Evolutionary conservation across 2,113 vertebrate genomes (phyloP).

Genomic region (Noctilio leporinus): DNA sequence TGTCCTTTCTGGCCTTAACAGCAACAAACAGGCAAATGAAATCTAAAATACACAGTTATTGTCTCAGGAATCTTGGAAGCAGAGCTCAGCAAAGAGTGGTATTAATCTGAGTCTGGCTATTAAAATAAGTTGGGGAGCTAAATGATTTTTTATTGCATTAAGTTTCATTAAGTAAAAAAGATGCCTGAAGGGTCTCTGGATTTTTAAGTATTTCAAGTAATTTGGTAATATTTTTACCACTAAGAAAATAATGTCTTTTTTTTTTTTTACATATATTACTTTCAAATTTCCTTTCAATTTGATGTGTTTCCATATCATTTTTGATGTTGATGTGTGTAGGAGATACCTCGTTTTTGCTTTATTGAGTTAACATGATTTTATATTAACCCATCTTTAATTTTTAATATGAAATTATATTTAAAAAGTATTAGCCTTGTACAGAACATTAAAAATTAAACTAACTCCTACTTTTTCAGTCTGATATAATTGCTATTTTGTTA

Average conservation of each 20-base stretch:
- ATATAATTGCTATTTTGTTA: not conserved
- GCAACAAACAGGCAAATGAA: not conserved
- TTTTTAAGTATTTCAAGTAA: not conserved
- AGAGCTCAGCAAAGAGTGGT: not conserved
- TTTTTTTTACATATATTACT: not conserved
- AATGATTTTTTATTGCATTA: not conserved
- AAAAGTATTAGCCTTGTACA: not conserved
- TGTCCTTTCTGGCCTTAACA: not conserved
- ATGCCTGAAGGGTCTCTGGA: not conserved
- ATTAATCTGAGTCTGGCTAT: not conserved
- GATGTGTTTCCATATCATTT: not conserved
- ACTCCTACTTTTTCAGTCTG: not conserved
- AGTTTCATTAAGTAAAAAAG: not conserved
- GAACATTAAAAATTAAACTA: not conserved
- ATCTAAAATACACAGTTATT: not conserved
- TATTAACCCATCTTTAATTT: not conserved
- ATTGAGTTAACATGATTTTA: not conserved
- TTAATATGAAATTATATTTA: not conserved
- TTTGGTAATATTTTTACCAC: not conserved
- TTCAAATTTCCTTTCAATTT: not conserved
- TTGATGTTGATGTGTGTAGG: not conserved
- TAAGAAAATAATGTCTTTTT: not conserved
- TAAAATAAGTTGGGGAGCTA: not conserved
- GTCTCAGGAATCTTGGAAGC: not conserved
- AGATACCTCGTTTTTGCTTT: not conserved